These are phyloP conservation scores for Anguilla marmorata DNA, from an alignment of 2,797 vertebrate species.

Conservation along the genomic window DNA sequence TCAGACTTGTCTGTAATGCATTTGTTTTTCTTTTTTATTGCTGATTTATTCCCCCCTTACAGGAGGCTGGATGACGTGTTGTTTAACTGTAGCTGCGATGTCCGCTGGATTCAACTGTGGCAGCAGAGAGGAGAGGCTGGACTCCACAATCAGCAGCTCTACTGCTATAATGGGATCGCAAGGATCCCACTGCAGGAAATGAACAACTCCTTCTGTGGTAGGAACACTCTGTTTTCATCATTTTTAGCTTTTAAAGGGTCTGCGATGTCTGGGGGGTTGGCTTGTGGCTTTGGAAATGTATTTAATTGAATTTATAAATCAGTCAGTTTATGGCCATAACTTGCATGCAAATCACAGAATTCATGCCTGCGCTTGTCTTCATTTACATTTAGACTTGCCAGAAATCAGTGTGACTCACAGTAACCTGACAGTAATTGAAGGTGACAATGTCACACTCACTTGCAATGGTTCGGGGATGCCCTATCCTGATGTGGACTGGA, in stretches of 20 bases:
- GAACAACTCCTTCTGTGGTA: conserved; percentile 95
- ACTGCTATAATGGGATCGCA: conserved; percentile 81
- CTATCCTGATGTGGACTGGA: conserved; percentile 95
- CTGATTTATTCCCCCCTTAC: conserved; percentile 25
- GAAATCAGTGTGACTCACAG: conserved; percentile 95
- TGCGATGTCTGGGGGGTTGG: conserved; percentile 16
- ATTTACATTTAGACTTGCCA: conserved; percentile 78
- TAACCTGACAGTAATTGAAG: conserved; percentile 87
- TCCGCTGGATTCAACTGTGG: conserved; percentile 99
- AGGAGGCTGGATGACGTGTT: conserved; percentile 90
- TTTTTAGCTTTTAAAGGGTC: conserved; percentile 31
- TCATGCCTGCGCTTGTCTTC: conserved; percentile 31
- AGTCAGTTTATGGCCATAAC: background rate
- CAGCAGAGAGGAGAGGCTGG: conserved; percentile 88
- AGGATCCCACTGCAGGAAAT: conserved; percentile 85
- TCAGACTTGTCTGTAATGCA: background rate
- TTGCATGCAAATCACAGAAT: background rate
- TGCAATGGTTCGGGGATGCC: conserved; percentile 93
- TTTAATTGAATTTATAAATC: background rate
- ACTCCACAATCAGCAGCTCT: conserved; percentile 84
- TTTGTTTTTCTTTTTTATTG: background rate
- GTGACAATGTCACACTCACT: conserved; percentile 90
- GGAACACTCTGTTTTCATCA: conserved; percentile 59
- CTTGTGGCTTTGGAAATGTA: background rate
- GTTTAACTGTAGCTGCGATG: conserved; percentile 93